Evolutionary conservation across 2,888 invertebrate genomes (phyloP).

Genomic region (Pheosia gnoma): DNA sequence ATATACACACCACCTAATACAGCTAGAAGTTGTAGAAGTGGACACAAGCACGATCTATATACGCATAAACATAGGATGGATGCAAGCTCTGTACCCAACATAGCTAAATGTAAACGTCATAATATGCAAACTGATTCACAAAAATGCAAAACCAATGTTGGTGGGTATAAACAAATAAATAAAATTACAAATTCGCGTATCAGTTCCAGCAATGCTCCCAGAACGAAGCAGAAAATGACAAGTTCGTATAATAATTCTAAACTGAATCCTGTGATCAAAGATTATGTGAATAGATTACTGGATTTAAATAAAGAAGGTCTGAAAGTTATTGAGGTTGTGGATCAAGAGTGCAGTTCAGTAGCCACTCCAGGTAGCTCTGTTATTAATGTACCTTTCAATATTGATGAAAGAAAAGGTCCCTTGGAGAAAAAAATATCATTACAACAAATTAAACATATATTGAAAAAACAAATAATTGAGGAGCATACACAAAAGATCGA

Average conservation of each 20-base stretch:
- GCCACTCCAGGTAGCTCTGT: constrained; percentile 78
- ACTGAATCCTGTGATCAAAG: constrained; percentile 66
- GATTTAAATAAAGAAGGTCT: constrained; percentile 67
- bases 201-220: constrained; percentile 23
- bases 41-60: constrained; percentile 18
- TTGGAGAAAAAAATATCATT: constrained; percentile 62
- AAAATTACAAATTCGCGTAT: constrained; percentile 21
- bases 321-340: constrained; percentile 69
- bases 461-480: constrained; percentile 59
- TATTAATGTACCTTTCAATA: constrained; percentile 65
- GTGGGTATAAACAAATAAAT: constrained; percentile 27
- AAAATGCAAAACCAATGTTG: constrained; percentile 33
- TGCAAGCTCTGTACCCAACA: constrained; percentile 15
- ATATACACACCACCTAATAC: constrained; percentile 59
- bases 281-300: constrained; percentile 70
- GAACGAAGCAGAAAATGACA: constrained; percentile 30
- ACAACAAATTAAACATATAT: constrained; percentile 63
- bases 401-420: constrained; percentile 40
- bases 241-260: constrained; percentile 29
- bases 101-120: constrained; percentile 34
- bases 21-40: constrained; percentile 36
- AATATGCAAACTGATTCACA: constrained; percentile 26
- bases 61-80: constrained; percentile 17
- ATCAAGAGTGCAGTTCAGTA: constrained; percentile 75
- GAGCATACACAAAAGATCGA: constrained; percentile 34